Evolutionary conservation across 1,140 invertebrate species (phyloP).

Genomic region (Cotesia chilonis): DNA sequence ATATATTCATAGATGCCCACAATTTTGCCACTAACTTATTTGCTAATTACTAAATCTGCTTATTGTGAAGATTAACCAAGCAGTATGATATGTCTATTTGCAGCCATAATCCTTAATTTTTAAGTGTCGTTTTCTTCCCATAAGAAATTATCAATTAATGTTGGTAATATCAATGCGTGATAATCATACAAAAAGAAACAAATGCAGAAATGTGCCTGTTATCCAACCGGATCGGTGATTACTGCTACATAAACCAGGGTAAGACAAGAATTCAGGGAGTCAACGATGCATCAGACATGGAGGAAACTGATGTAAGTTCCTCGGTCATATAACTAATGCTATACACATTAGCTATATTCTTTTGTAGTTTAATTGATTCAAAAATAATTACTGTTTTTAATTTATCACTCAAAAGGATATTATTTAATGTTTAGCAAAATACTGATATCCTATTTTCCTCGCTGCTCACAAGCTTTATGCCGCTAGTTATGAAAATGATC

Average conservation of each 20-base stretch:
- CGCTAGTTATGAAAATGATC: constrained; percentile 38
- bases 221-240: constrained; percentile 84
- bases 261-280: constrained; percentile 91
- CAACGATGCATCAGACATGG: constrained; percentile 92
- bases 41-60: constrained; percentile 4
- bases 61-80: constrained; percentile 17
- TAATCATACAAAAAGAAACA: constrained; percentile 25
- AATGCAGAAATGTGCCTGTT: constrained; percentile 83
- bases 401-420: not conserved
- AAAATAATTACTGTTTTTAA: not conserved
- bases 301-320: constrained; percentile 90
- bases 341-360: constrained; percentile 21
- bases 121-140: constrained; percentile 31
- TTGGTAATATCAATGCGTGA: not conserved
- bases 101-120: constrained; percentile 19
- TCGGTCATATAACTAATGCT: constrained; percentile 32
- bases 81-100: constrained; percentile 10
- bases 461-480: constrained; percentile 58
- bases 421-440: not conserved
- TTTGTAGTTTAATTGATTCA: not conserved
- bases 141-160: constrained; percentile 11
- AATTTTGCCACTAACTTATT: no score
- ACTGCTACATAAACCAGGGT: constrained; percentile 89
- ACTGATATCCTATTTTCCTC: constrained; percentile 51
- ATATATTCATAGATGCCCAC: no score